Percentiles rank a stretch among this genome's conserved stretches.
These are phyloP conservation scores for Zaprionus camerounensis DNA, from an alignment of 1,140 invertebrate genomes.

Conservation along the genomic window DNA sequence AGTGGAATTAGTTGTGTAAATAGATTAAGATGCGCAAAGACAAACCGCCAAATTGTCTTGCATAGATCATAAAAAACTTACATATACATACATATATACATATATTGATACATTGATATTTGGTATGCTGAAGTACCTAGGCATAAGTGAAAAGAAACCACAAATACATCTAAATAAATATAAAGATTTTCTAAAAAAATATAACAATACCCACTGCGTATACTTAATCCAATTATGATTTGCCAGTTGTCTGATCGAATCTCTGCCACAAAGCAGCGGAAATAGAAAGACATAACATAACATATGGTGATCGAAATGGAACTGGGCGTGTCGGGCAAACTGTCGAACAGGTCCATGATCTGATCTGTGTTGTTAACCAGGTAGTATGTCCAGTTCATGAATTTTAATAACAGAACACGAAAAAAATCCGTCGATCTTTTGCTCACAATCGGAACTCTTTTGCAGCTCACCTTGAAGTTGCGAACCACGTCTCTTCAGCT, in stretches of 20 bases:
- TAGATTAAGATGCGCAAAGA: constrained; percentile 66
- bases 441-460: constrained; percentile 46
- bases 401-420: constrained; percentile 55
- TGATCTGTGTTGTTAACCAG: constrained; percentile 23
- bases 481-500: neutral
- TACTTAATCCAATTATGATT: constrained; percentile 38
- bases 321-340: constrained; percentile 28
- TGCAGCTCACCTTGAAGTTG: constrained; percentile 65
- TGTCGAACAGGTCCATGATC: constrained; percentile 37
- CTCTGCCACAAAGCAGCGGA: constrained; percentile 28
- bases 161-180: constrained; percentile 60
- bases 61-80: constrained; percentile 24
- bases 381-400: constrained; percentile 61
- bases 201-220: constrained; percentile 22
- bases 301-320: neutral
- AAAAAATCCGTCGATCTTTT: constrained; percentile 14
- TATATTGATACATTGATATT: constrained; percentile 30
- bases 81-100: constrained; percentile 45
- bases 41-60: constrained; percentile 37
- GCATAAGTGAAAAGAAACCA: constrained; percentile 58
- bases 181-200: constrained; percentile 58
- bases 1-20: constrained; percentile 79
- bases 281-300: constrained; percentile 3
- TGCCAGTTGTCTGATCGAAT: constrained; percentile 18
- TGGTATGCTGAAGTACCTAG: constrained; percentile 74